A percentile compares a stretch with the other conserved stretches of the same genome.
Evolutionary conservation across 2,113 vertebrate genomes (phyloP).

Genomic region (Semicossyphus pulcher): DNA sequence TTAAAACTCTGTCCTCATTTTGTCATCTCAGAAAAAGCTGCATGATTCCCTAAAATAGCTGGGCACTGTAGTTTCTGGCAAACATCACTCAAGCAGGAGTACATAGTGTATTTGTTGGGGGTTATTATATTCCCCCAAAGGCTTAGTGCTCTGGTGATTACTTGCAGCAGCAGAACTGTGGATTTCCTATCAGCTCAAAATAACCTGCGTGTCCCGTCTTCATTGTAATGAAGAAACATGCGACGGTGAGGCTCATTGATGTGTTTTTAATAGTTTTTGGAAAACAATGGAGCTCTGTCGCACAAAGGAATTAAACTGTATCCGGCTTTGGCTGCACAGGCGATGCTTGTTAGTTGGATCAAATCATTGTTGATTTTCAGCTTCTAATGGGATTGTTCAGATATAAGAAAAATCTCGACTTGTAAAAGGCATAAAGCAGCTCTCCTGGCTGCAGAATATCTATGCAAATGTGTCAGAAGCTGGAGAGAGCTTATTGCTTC

Average conservation of each 20-base stretch:
- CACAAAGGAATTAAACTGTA: constrained; percentile 18
- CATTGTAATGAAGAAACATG: constrained; percentile 15
- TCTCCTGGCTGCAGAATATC: not conserved
- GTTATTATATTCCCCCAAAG: not conserved
- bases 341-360: not conserved
- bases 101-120: not conserved
- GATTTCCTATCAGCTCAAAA: constrained; percentile 1
- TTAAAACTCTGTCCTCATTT: not conserved
- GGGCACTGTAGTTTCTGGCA: not conserved
- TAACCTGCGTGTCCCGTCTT: constrained; percentile 22
- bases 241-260: constrained; percentile 19
- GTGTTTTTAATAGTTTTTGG: constrained; percentile 47
- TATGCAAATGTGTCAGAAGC: constrained; percentile 5
- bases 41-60: not conserved
- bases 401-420: not conserved
- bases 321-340: not conserved
- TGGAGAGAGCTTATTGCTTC: not conserved
- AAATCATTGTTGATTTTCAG: constrained; percentile 9
- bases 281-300: constrained; percentile 34
- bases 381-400: constrained; percentile 4
- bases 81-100: not conserved
- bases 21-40: not conserved
- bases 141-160: not conserved
- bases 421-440: not conserved
- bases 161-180: constrained; percentile 11